phyloP scores from a whole-genome alignment of 35 echinoderm and acorn worm species.

The Eucidaris tribuloides region DNA sequence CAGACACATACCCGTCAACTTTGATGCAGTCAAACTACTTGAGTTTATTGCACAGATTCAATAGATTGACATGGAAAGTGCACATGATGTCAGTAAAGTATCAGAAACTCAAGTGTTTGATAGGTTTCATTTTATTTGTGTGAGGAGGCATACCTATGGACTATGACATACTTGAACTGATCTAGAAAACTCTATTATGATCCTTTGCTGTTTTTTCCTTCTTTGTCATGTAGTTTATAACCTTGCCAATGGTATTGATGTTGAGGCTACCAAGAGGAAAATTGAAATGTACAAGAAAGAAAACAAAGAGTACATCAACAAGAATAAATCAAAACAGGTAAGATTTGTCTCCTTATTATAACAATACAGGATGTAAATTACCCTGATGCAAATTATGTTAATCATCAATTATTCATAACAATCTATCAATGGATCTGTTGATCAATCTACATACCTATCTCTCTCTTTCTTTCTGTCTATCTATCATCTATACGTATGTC shows the following conservation, averaged over 20 bases:
- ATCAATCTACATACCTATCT: too few species aligned
- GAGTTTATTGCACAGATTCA: not conserved
- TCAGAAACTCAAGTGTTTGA: not conserved
- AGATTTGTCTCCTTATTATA: too few species aligned
- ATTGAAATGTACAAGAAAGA: conserved; percentile 84
- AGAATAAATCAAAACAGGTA: too few species aligned
- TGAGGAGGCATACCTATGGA: not conserved
- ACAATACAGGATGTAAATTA: too few species aligned
- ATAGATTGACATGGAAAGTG: not conserved
- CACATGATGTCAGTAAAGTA: not conserved
- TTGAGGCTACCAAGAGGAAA: conserved; percentile 76
- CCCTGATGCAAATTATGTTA: too few species aligned
- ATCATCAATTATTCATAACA: too few species aligned
- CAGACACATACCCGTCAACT: too few species aligned
- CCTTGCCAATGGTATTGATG: conserved; percentile 85
- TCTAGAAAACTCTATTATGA: not conserved
- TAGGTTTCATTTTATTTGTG: not conserved
- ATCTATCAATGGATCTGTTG: too few species aligned
- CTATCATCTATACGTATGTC: too few species aligned
- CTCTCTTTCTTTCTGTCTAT: too few species aligned
- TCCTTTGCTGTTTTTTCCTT: not conserved
- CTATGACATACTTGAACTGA: not conserved
- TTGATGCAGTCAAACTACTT: too few species aligned
- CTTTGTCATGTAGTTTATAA: conserved; percentile 76
- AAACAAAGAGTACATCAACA: conserved; percentile 85